Base-by-base conservation (phyloP, 2,888 invertebrate genomes). In the Tryphoninae sp. region DNA sequence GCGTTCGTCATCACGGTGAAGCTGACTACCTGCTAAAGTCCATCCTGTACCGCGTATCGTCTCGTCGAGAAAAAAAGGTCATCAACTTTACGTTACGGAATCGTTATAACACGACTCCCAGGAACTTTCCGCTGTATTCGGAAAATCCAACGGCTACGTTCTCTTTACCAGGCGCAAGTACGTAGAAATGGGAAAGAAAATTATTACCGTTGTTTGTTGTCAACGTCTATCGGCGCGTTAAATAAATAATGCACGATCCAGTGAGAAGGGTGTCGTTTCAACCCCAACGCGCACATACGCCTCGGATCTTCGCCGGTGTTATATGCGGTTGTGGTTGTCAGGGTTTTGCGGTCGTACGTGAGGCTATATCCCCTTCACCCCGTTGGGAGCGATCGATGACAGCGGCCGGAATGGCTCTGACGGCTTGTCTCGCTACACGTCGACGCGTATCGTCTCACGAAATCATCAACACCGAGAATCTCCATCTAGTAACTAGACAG, bases 381-480 rank as follows among this genome's bases (percentile, higher is more conserved):
- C 78, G 67, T 23, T 59, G 78, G 81, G 75, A 69, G 69, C 84
- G 82, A 82, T 82, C 84, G 83, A 84, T 82, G 82, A 81, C 81
- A 76, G 80, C 83, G 61, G 74, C 72, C 55, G 80, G 76, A 82
- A 82, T 83, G 84, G 78, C 75, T 53, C 79, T 83, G 82, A 79
- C 80, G 78, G 82, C 83, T 79, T 67, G 62, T 75, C 82, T 76
- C 55, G 69, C 61, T 67, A 62, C 65, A 73, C 76, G 72, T 67
- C 71, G 55, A 62, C 76, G 62, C 68, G 62, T 61, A 53, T 26
- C 26, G 53, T 62, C 65, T 53, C 67, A 55, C 71, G 45, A 73
- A 76, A 76, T 82, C 65, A 81, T 81, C 68, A 71, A 58, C 75
- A 55, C 16, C 55, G n/a, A 19, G 19, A n/a, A 59, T 33, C 42